These are phyloP conservation scores for Microcaecilia unicolor DNA, from an alignment of 2,797 vertebrate genomes.

Conservation along the genomic window DNA sequence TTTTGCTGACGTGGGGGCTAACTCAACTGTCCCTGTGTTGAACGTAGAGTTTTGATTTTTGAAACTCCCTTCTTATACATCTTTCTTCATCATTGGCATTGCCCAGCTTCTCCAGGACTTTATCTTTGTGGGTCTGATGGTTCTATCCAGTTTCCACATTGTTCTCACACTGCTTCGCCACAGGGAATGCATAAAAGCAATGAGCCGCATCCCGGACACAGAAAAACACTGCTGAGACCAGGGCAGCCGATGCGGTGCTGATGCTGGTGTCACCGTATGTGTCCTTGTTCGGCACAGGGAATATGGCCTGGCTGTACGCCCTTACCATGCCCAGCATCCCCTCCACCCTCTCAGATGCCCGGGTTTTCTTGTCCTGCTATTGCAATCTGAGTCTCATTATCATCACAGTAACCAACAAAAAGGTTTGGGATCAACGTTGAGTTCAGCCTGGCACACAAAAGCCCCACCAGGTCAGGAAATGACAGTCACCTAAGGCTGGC, in stretches of 20 bases:
- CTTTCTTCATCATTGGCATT: neutral
- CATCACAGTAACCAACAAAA: slow-evolving; percentile 4
- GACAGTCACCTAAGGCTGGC: no score
- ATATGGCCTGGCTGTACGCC: slow-evolving; percentile 9
- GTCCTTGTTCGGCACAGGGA: slow-evolving; percentile 2
- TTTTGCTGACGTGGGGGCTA: neutral
- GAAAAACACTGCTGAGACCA: neutral
- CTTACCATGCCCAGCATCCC: neutral
- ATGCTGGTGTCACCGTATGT: slow-evolving; percentile 1
- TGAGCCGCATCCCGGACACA: neutral
- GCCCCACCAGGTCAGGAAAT: no score
- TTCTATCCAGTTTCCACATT: slow-evolving; percentile 56
- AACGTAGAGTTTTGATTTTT: neutral
- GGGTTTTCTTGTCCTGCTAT: slow-evolving; percentile 1
- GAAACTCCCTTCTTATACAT: neutral
- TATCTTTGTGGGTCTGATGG: slow-evolving; percentile 53
- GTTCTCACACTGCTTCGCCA: neutral
- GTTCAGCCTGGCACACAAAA: no score
- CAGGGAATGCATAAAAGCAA: neutral
- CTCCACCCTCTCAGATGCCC: neutral
- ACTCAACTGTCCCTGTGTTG: neutral
- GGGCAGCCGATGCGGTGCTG: slow-evolving; percentile 4
- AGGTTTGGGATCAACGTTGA: neutral
- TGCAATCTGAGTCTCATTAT: slow-evolving; percentile 4
- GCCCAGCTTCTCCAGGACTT: slow-evolving; percentile 1